These are phyloP conservation scores for Ooceraea biroi DNA, from an alignment of 1,140 invertebrate genomes.

Conservation along the genomic window DNA sequence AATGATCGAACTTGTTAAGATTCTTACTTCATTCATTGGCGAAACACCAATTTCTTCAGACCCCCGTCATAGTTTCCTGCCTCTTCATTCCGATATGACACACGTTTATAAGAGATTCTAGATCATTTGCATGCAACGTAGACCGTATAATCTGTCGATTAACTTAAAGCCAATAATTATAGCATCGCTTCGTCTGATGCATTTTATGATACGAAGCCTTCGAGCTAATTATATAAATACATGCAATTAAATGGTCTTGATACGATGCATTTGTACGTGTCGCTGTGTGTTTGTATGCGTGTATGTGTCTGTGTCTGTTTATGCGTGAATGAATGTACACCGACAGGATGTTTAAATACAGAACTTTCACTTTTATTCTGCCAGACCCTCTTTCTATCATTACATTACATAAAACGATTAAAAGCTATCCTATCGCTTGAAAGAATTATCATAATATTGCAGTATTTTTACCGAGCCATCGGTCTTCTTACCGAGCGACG, in stretches of 20 bases:
- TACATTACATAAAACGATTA: slow-evolving; percentile 87
- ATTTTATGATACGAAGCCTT: slow-evolving; percentile 11
- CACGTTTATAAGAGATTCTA: background rate
- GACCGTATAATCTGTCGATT: slow-evolving; percentile 16
- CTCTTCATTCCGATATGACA: background rate
- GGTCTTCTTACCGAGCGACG: slow-evolving; percentile 83
- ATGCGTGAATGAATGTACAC: slow-evolving; percentile 62
- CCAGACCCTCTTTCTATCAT: slow-evolving; percentile 85
- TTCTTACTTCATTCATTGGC: background rate
- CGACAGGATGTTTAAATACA: slow-evolving; percentile 82
- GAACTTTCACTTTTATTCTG: slow-evolving; percentile 87
- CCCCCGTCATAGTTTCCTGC: background rate
- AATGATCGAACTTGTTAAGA: slow-evolving; percentile 43
- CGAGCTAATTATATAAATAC: background rate
- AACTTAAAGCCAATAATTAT: slow-evolving; percentile 16
- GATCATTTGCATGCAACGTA: slow-evolving; percentile 1
- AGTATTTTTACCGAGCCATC: slow-evolving; percentile 85
- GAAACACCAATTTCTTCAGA: background rate
- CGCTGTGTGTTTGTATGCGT: slow-evolving; percentile 6
- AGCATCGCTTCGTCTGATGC: background rate
- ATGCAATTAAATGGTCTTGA: slow-evolving; percentile 34
- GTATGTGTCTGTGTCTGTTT: slow-evolving; percentile 1
- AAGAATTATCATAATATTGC: slow-evolving; percentile 87
- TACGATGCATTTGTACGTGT: background rate
- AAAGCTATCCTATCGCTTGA: slow-evolving; percentile 86